Evolutionary conservation across 2,888 invertebrate genomes (phyloP), one percentile per base, ranked within the genome.

Genomic region (Hypomecis atomaria): DNA sequence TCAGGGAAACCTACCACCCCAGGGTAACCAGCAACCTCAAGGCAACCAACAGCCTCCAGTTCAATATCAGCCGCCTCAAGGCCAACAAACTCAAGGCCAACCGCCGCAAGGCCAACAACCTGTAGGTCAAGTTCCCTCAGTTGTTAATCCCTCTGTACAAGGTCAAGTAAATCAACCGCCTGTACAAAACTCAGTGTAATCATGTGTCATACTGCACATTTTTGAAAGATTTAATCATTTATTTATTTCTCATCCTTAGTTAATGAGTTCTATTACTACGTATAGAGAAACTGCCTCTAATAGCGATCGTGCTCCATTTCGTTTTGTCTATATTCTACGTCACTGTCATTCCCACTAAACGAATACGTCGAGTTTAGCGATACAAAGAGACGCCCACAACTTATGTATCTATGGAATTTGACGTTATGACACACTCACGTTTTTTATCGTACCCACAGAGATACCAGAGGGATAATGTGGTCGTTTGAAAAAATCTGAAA

Each of bases 1-100:
- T 13, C 77, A 78, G 65, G 59, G 44, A 4, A 61, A 69, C 34
- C 74, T 67, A 43, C 71, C 66, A 49, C 63, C 65, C 0, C 75
- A 78, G 52, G 77, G 69, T 0, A 74, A 70, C 74, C 72, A 74
- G 43, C 68, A 65, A 5, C 70, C 73, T 6, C 73, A 70, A 48
- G 44, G 8, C 11, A 48, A 49, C 10, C 71, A 72, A 49, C 38
- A 50, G 10, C 37, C 40, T 36, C 63, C 60, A 36, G 64, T 23
- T 23, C 23, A 23, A 23, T 23, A 53, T 36, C 66, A 74, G 70
- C 69, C 62, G 9, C 64, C 72, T 5, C 67, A 67, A 55, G 53
- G 42, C 11, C 50, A 65, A 58, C 48, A 23, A 9, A 23, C 23
- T 23, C 60, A 47, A 13, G 9, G 38, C 0, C 49, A 57, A 38